Evolutionary conservation across 2,113 vertebrate species (phyloP).

Genomic region (Myiopsitta monachus): DNA sequence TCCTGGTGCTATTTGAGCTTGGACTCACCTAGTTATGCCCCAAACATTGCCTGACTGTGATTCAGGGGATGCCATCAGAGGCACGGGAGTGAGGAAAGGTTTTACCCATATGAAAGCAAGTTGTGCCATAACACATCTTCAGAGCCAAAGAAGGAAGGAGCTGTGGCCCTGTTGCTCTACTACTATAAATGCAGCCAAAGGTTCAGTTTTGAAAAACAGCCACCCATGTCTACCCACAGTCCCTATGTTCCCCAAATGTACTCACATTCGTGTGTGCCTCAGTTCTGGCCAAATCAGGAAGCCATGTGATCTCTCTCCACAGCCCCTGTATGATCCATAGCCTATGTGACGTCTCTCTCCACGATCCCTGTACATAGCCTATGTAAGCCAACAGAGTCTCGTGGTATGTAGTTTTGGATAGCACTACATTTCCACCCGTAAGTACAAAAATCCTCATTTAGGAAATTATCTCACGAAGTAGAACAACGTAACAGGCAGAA

Average conservation of each 20-base stretch:
- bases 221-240: neutral
- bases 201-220: neutral
- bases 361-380: neutral
- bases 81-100: neutral
- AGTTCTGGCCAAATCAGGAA: neutral
- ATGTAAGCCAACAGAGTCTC: neutral
- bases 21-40: neutral
- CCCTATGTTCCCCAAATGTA: neutral
- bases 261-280: neutral
- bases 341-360: neutral
- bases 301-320: neutral
- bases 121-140: neutral
- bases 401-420: neutral
- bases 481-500: neutral
- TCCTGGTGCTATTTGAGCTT: neutral
- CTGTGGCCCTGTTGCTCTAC: neutral
- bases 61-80: accelerated
- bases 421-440: neutral
- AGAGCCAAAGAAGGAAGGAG: neutral
- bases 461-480: neutral
- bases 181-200: neutral
- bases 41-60: neutral
- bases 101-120: neutral
- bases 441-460: neutral
- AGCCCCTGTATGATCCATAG: neutral